Conservation (phyloP, 1,140 invertebrate species). For the Listronotus oregonensis region DNA sequence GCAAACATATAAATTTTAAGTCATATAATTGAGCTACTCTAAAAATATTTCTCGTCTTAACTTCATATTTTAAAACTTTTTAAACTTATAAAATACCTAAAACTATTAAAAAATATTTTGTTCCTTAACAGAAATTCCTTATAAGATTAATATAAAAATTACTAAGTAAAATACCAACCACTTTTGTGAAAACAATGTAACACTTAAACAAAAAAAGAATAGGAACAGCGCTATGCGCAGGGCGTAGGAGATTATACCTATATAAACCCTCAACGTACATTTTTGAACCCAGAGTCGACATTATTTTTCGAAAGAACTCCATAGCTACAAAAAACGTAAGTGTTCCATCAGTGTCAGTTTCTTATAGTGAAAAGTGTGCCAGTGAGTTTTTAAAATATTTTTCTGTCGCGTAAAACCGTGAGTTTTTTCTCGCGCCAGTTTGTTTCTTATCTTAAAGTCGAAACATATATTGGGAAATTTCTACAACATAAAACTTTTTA, state of each 20-base stretch:
- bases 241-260: conserved; percentile 19
- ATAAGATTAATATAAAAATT: conserved; percentile 4
- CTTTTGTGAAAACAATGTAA: conserved; percentile 8
- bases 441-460: too few species aligned
- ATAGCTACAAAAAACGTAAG: conserved; percentile 1
- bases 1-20: too few species aligned
- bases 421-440: not conserved
- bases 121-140: not conserved
- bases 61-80: too few species aligned
- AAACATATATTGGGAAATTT: too few species aligned
- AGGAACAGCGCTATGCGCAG: conserved; percentile 4
- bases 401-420: not conserved
- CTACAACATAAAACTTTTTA: too few species aligned
- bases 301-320: conserved; percentile 9
- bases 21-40: too few species aligned
- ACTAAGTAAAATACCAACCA: not conserved
- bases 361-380: conserved; percentile 1
- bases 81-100: too few species aligned
- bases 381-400: conserved; percentile 13
- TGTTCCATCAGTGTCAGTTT: not conserved
- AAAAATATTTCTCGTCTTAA: too few species aligned
- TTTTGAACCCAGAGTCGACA: conserved; percentile 31
- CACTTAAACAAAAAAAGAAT: conserved; percentile 7
- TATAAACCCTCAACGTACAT: conserved; percentile 26
- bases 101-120: too few species aligned